These are phyloP conservation scores for Marcusenius ussheri DNA, from an alignment of 2,113 vertebrate species.

Conservation along the genomic window DNA sequence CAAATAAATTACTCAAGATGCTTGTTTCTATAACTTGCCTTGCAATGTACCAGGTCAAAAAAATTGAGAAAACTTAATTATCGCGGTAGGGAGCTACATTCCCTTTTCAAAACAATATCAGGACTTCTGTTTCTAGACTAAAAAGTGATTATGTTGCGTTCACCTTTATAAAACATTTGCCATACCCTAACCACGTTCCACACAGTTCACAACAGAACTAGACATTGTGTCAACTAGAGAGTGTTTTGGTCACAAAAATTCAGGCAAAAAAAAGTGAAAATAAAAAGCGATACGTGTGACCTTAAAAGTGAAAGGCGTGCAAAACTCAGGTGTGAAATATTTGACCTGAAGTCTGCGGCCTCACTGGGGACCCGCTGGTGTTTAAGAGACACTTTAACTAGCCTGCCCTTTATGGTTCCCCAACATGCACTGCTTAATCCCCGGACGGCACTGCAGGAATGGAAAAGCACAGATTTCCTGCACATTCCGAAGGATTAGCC, in stretches of 20 bases:
- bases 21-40: not conserved
- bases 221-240: not conserved
- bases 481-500: not conserved
- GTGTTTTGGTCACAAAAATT: not conserved
- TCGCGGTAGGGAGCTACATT: not conserved
- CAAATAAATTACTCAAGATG: not conserved
- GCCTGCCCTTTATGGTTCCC: not conserved
- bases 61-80: not conserved
- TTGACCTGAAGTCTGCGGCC: not conserved
- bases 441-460: not conserved
- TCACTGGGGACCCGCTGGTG: not conserved
- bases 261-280: not conserved
- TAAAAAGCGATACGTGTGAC: not conserved
- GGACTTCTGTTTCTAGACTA: not conserved
- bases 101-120: not conserved
- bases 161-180: not conserved
- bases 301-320: not conserved
- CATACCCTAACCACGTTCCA: not conserved
- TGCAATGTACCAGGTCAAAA: not conserved
- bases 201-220: not conserved
- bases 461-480: no score
- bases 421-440: not conserved
- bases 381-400: not conserved
- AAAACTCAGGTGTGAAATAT: not conserved
- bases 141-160: not conserved